These are phyloP conservation scores for Nemurella pictetii DNA, from an alignment of 2,888 invertebrate species.

Conservation along the genomic window DNA sequence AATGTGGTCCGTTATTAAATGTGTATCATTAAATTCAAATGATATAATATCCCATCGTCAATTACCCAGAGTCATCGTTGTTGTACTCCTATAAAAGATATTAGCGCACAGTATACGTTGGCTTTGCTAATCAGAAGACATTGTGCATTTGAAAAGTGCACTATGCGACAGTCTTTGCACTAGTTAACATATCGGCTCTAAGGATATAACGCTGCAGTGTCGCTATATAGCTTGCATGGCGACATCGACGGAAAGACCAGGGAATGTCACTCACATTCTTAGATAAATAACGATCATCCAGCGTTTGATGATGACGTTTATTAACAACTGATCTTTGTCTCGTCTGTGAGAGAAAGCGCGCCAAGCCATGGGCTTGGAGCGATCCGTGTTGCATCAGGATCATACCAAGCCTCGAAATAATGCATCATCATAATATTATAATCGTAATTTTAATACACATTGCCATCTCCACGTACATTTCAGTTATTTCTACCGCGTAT, in stretches of 20 bases:
- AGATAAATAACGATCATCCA: background rate
- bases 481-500: background rate
- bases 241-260: background rate
- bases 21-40: no score
- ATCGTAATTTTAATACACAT: background rate
- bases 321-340: background rate
- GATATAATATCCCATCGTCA: no score
- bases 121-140: no score
- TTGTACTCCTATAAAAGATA: no score
- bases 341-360: background rate
- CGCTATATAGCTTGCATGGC: no score
- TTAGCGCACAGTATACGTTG: no score
- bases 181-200: no score
- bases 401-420: background rate
- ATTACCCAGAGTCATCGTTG: no score
- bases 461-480: background rate
- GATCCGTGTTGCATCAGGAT: background rate
- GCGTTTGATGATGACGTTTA: background rate
- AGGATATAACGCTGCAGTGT: no score
- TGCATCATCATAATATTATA: background rate
- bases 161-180: no score
- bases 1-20: no score
- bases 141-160: no score
- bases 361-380: background rate
- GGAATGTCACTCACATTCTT: background rate